phyloP scores from a whole-genome alignment of 2,113 vertebrate species.

The Psephotus haematonotus region DNA sequence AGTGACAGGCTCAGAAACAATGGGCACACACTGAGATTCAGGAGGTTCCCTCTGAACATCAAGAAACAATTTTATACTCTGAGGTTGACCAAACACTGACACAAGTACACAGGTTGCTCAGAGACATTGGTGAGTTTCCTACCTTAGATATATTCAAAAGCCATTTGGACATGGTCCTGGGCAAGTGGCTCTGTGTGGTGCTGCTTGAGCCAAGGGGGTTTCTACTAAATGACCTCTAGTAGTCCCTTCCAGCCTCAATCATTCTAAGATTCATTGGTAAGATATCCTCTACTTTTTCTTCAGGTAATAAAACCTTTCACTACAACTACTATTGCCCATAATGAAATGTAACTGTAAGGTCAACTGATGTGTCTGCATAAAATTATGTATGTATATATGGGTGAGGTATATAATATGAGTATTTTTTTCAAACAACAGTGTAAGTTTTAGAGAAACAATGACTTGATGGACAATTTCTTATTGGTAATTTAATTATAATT shows the following conservation, averaged over 20 bases:
- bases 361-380: background rate
- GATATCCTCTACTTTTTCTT: background rate
- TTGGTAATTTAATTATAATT: background rate
- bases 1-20: background rate
- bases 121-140: background rate
- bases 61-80: background rate
- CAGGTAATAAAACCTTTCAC: background rate
- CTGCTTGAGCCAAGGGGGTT: background rate
- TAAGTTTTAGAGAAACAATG: background rate
- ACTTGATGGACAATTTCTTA: background rate
- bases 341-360: background rate
- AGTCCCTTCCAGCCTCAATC: background rate
- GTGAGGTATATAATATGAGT: background rate
- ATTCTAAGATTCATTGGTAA: background rate
- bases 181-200: background rate
- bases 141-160: background rate
- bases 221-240: background rate
- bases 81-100: background rate
- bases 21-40: background rate
- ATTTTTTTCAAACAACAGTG: background rate
- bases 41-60: background rate
- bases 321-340: background rate
- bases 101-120: background rate
- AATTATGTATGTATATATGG: background rate
- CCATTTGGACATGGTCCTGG: background rate